Conservation (phyloP, 2,888 invertebrate species). For the Nemotelus pantherinus region DNA sequence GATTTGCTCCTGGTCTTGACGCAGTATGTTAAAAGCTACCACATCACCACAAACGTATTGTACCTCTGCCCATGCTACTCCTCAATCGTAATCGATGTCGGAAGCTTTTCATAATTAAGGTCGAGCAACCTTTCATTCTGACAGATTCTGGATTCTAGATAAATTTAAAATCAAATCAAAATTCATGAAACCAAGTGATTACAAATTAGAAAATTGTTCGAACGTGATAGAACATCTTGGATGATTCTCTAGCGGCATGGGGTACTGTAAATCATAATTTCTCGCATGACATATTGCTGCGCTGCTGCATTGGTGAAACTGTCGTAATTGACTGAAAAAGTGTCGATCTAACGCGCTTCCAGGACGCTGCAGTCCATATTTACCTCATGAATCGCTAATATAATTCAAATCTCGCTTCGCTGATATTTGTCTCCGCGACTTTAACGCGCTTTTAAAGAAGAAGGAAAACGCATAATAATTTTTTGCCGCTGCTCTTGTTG, state of each 20-base stretch:
- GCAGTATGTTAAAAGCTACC: too few species aligned
- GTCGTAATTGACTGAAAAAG: slow-evolving; percentile 13
- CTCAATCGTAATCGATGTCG: too few species aligned
- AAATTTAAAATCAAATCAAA: not conserved
- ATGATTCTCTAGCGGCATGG: not conserved
- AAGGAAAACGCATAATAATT: slow-evolving; percentile 29
- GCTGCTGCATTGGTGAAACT: slow-evolving; percentile 1
- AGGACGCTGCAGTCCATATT: slow-evolving; percentile 7
- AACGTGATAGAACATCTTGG: too few species aligned
- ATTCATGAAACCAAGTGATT: not conserved
- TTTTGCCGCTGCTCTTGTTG: slow-evolving; percentile 9
- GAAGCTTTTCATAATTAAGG: slow-evolving; percentile 3
- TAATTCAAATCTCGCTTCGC: slow-evolving; percentile 24
- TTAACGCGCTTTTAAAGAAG: slow-evolving; percentile 17
- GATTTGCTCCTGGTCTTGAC: too few species aligned
- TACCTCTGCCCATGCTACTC: too few species aligned
- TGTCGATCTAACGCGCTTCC: slow-evolving; percentile 16
- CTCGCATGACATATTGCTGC: not conserved
- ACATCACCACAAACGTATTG: too few species aligned
- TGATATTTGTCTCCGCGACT: slow-evolving; percentile 24
- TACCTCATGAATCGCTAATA: slow-evolving; percentile 33
- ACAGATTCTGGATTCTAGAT: slow-evolving; percentile 24
- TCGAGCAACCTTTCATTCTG: slow-evolving; percentile 29
- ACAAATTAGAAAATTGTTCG: not conserved
- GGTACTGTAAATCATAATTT: slow-evolving; percentile 18